A percentile compares a stretch with the other conserved stretches of the same genome.
Evolutionary conservation across 2,797 vertebrate species (phyloP).

Genomic region (Mus caroli): DNA sequence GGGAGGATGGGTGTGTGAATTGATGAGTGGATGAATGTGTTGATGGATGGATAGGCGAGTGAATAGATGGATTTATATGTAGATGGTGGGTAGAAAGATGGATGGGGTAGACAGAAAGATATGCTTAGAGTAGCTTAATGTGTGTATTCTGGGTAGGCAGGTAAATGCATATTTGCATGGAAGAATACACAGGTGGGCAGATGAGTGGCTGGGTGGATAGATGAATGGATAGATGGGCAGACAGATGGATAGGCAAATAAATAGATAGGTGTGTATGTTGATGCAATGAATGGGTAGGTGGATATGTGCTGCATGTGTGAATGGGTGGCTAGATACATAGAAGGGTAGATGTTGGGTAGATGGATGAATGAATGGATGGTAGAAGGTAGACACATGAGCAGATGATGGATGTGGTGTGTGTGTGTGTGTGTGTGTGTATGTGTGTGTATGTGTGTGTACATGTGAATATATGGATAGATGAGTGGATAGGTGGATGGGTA

Average conservation of each 20-base stretch:
- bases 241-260: neutral
- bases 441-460: neutral
- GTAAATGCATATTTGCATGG: rapidly evolving
- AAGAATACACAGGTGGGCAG: too few relatives aligned
- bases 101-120: too few relatives aligned
- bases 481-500: too few relatives aligned
- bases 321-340: neutral
- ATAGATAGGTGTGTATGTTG: neutral
- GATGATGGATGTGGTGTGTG: too few relatives aligned
- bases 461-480: neutral
- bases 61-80: neutral
- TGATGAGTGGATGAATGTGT: neutral
- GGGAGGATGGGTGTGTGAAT: neutral
- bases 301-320: neutral
- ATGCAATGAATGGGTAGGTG: neutral
- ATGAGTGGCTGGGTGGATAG: too few relatives aligned
- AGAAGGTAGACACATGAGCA: neutral
- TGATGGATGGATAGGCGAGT: neutral
- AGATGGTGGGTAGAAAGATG: neutral
- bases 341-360: neutral
- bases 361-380: neutral
- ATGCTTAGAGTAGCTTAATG: neutral
- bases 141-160: neutral
- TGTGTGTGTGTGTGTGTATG: too few relatives aligned
- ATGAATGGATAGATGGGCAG: neutral